Base-by-base conservation (phyloP, 2,113 vertebrate genomes). In the Anarhynchus alexandrinus region DNA sequence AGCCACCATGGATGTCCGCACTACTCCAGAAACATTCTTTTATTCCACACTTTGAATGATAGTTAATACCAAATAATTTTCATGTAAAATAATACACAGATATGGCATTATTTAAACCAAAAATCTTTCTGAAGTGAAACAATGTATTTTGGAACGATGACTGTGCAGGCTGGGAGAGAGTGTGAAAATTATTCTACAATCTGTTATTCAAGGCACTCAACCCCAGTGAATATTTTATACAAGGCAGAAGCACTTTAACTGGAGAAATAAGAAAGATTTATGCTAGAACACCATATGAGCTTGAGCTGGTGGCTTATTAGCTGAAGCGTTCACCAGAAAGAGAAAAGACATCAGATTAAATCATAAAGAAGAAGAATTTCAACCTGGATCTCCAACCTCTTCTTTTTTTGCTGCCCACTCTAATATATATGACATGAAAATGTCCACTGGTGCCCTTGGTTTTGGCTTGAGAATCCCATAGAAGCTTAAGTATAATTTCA, bases 191-290 rank as follows among this genome's bases (percentile, higher is more conserved):
- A 71, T 67, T 88, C 86, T 66, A 67, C 42, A 78, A 79, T 93
- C 36, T 90, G 78, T 94, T 96, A 92, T 85, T 85, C 43, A 82
- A 92, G 70, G 70, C 61, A 85, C 27, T 94, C 91, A 93, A 64
- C 25, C 42, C 47, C 88, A 92, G 86, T 82, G 74, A 92, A 85
- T 94, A 90, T 92, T 95, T 96, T 88, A 90, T 88, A 76, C 62
- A 80, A 82, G 79, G 65, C 82, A 95, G 79, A 88, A 90, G 66
- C 42, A 82, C 76, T 94, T 88, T 79, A 82, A 79, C 71, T 14
- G 6, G 40, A 90, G 29, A 88, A 95, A 86, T 94, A 71, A 76
- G 88, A 65, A 90, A 92, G 93, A 95, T 96, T 96, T 91, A 92
- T 92, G 54, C 38, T 83, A 47, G n/a, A 94, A 88, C 58, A 94